These are phyloP conservation scores for Mormyrus hasselquistii DNA, from an alignment of 2,797 vertebrate species.

Conservation along the genomic window DNA sequence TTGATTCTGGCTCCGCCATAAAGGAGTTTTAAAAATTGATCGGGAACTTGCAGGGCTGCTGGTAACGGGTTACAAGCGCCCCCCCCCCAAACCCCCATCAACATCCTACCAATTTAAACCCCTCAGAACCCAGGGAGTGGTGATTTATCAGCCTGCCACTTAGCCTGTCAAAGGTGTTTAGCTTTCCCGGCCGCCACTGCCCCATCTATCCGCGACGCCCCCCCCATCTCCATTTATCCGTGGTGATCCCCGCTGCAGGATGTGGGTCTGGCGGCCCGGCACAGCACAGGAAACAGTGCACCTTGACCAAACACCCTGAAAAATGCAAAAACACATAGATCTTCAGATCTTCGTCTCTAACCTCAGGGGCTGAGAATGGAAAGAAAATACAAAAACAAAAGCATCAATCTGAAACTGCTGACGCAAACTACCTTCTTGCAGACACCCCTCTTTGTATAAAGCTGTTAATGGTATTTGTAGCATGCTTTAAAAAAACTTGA, in stretches of 20 bases:
- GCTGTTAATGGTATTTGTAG: neutral
- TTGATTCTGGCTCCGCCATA: conserved; percentile 47
- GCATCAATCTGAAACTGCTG: neutral
- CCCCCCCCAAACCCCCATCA: conserved; percentile 30
- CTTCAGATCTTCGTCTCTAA: neutral
- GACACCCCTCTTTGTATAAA: neutral
- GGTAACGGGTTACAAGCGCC: conserved; percentile 58
- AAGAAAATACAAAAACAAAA: neutral
- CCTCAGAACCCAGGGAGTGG: conserved; percentile 52
- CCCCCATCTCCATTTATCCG: conserved; percentile 60
- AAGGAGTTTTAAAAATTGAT: conserved; percentile 43
- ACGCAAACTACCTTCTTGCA: too few relatives aligned
- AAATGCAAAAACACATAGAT: conserved; percentile 44
- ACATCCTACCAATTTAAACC: conserved; percentile 42
- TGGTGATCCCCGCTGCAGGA: conserved; percentile 41
- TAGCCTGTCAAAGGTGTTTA: conserved; percentile 70
- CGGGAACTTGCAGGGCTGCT: conserved; percentile 39
- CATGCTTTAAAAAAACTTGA: neutral
- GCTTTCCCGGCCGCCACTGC: conserved; percentile 56
- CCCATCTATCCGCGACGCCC: conserved; percentile 64
- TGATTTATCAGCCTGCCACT: conserved; percentile 66
- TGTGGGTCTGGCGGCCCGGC: conserved; percentile 49
- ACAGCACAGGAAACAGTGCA: conserved; percentile 67
- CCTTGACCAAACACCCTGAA: conserved; percentile 67
- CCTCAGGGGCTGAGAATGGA: neutral